These are phyloP conservation scores for Diaperis boleti DNA, from an alignment of 2,888 invertebrate species.

Conservation along the genomic window DNA sequence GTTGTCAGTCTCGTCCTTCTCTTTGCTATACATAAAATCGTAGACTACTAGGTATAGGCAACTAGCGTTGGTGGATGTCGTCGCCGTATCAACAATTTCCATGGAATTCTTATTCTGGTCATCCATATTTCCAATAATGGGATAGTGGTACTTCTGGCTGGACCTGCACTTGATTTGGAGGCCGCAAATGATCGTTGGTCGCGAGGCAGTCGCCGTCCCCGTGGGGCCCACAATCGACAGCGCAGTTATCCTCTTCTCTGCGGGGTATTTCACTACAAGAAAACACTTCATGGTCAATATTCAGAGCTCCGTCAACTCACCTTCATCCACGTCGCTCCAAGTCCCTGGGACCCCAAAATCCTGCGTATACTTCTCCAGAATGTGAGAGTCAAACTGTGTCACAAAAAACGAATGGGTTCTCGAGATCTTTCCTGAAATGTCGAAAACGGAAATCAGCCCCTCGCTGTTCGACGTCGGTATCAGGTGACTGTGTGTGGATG, in stretches of 20 bases:
- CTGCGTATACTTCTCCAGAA: constrained; percentile 64
- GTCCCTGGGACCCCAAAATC: constrained; percentile 62
- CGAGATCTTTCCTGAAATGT: constrained; percentile 83
- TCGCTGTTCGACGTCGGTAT: constrained; percentile 72
- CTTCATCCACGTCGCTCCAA: constrained; percentile 60
- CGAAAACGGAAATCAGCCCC: constrained; percentile 85
- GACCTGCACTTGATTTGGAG: constrained; percentile 60
- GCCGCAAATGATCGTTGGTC: constrained; percentile 69
- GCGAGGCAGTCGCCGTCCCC: constrained; percentile 41
- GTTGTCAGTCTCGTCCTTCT: constrained; percentile 65
- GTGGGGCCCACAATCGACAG: constrained; percentile 64
- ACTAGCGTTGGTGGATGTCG: constrained; percentile 51
- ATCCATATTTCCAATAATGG: constrained; percentile 79
- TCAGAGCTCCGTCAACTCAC: too few relatives aligned
- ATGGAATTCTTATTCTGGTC: constrained; percentile 73
- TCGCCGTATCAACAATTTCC: constrained; percentile 57
- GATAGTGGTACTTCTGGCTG: constrained; percentile 43
- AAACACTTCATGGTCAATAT: too few relatives aligned
- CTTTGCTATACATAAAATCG: constrained; percentile 77
- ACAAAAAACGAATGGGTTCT: constrained; percentile 73
- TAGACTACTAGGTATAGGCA: constrained; percentile 75
- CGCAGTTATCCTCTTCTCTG: constrained; percentile 65
- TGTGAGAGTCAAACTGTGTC: constrained; percentile 64
- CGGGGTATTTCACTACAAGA: constrained; percentile 59
- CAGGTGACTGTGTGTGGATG: constrained; percentile 63